Base-by-base conservation (phyloP, 2,888 invertebrate genomes). In the Drosophila monieri region DNA sequence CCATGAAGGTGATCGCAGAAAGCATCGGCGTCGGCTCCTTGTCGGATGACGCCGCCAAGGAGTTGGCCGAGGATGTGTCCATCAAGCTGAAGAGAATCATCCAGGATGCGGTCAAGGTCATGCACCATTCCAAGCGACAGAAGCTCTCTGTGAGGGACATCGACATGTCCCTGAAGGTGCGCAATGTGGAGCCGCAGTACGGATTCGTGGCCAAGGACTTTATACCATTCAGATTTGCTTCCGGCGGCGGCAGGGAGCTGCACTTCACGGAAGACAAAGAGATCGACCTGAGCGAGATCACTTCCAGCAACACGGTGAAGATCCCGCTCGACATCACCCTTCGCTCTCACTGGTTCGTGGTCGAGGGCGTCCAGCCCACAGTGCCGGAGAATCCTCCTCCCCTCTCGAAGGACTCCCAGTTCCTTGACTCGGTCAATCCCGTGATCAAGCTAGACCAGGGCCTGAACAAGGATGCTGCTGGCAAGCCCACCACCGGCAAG, bases 321-420 rank as follows among this genome's bases (percentile, higher is more conserved):
- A 94, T 98, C 39, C 99, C 99, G 0, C 91, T 98, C 39, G 96
- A 97, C 83, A 94, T 97, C 15, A 94, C 96, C 0, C 90, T 99
- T 3, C 94, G 98, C 90, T 96, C 98, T 35, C 99, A 99, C 92
- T 99, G 99, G 99, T 93, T 99, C 99, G 99, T 93, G 98, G 72
- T 97, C 95, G 89, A 99, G 90, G 99, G 99, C 2, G 95, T 97
- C 0, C 99, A 99, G 76, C 99, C 99, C 0, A 96, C 98, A 0
- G 96, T 99, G 62, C 99, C 99, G 0, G 99, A 99, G 92, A 99
- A 99, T 93, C 99, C 99, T 32, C 98, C 99, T 2, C 98, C 98
- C 0, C 93, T 98, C 10, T 95, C 97, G 0, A 97, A 97, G 91
- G 96, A 96, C 78, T 93, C 94, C 30, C 95, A 96, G 91, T 95